Conservation (phyloP, 1,140 invertebrate species). For the Arctopsyche grandis region DNA sequence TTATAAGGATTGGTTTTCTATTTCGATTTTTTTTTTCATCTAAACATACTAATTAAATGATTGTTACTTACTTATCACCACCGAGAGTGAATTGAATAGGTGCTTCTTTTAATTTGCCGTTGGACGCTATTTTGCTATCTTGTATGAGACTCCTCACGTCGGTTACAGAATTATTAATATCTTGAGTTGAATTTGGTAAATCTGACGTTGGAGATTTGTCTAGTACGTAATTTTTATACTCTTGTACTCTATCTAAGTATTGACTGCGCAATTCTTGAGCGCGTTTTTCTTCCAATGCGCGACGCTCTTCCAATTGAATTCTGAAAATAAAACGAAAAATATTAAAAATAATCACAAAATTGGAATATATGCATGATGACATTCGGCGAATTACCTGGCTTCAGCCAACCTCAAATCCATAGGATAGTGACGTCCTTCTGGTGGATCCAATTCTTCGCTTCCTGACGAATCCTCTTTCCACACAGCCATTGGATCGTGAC, state of each 20-base stretch:
- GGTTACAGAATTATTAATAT: background rate
- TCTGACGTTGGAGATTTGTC: background rate
- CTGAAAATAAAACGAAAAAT: background rate
- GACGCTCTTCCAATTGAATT: slow-evolving; percentile 20
- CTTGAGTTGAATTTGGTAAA: background rate
- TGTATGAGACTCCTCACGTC: background rate
- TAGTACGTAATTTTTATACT: slow-evolving; percentile 39
- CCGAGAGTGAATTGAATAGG: slow-evolving; percentile 48
- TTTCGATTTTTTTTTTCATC: no score
- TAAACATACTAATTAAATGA: no score
- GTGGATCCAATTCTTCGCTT: slow-evolving; percentile 62
- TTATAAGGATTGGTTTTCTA: no score
- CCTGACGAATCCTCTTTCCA: slow-evolving; percentile 66
- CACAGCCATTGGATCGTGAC: slow-evolving; percentile 52
- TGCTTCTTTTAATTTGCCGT: slow-evolving; percentile 42
- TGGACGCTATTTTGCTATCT: slow-evolving; percentile 28
- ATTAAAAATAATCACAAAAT: background rate
- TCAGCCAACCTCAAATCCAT: slow-evolving; percentile 64
- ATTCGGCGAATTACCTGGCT: slow-evolving; percentile 59
- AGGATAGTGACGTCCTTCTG: slow-evolving; percentile 60
- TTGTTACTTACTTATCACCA: slow-evolving; percentile 49
- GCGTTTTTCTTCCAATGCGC: slow-evolving; percentile 31
- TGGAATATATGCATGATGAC: background rate
- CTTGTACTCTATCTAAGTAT: slow-evolving; percentile 49
- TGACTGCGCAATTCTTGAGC: slow-evolving; percentile 45